Percentiles rank a stretch among this genome's conserved stretches.
phyloP scores from a whole-genome alignment of 1,140 invertebrate species.

The Formica exsecta region DNA sequence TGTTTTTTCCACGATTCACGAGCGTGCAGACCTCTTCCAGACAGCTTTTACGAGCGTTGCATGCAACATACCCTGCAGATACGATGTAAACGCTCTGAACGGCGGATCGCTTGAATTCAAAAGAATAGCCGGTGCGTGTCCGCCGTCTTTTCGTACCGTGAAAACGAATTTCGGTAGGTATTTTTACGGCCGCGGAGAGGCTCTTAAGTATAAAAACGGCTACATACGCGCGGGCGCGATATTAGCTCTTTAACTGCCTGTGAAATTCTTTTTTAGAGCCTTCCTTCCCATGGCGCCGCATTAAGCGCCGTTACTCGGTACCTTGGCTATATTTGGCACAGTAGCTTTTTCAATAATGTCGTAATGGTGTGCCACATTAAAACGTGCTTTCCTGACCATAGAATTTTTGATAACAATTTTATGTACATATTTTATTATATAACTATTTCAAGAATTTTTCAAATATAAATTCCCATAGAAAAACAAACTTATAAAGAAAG shows the following conservation, averaged over 20 bases:
- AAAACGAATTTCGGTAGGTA: slow-evolving; percentile 65
- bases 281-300: neutral
- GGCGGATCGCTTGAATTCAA: slow-evolving; percentile 65
- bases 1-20: slow-evolving; percentile 56
- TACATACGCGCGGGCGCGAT: slow-evolving; percentile 53
- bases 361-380: slow-evolving; percentile 9
- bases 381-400: slow-evolving; percentile 12
- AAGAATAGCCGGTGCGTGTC: slow-evolving; percentile 63
- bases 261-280: slow-evolving; percentile 51
- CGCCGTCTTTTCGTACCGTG: slow-evolving; percentile 47
- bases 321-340: slow-evolving; percentile 45
- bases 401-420: slow-evolving; percentile 18
- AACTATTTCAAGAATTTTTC: neutral
- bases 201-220: slow-evolving; percentile 55
- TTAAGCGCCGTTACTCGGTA: slow-evolving; percentile 38
- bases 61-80: slow-evolving; percentile 45
- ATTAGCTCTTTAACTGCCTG: slow-evolving; percentile 55
- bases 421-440: neutral
- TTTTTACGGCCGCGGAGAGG: slow-evolving; percentile 43
- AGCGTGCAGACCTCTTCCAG: slow-evolving; percentile 64
- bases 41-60: slow-evolving; percentile 69
- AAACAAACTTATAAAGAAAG: neutral
- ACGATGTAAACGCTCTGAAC: slow-evolving; percentile 31
- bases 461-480: neutral
- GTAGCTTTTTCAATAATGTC: slow-evolving; percentile 49